These are phyloP conservation scores for Andrena camellia DNA, from an alignment of 2,888 invertebrate genomes.

Conservation along the genomic window DNA sequence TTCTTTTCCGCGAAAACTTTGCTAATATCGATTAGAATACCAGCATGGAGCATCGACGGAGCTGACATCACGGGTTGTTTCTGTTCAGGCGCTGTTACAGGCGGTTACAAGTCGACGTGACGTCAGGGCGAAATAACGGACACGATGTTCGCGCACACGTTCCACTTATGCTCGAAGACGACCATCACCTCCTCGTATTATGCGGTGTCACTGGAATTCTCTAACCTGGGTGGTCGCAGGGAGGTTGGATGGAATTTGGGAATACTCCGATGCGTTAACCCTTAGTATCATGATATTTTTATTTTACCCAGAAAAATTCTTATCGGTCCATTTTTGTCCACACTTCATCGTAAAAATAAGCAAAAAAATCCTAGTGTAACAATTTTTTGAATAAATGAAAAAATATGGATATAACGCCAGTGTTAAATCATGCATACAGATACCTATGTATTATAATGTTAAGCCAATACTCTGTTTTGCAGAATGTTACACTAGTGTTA, in stretches of 20 bases:
- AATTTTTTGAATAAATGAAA: too few relatives aligned
- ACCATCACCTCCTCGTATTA: conserved; percentile 41
- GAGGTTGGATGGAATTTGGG: background rate
- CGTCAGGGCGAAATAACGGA: conserved; percentile 79
- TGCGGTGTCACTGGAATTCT: conserved; percentile 33
- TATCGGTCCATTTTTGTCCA: too few relatives aligned
- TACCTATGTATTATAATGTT: too few relatives aligned
- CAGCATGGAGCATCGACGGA: conserved; percentile 48
- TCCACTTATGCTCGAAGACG: conserved; percentile 72
- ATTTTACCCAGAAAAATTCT: too few relatives aligned
- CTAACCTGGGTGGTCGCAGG: conserved; percentile 13
- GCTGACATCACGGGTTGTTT: conserved; percentile 66
- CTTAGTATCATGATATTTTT: too few relatives aligned
- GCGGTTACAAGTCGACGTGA: conserved; percentile 75
- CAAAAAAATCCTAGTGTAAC: too few relatives aligned
- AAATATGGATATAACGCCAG: too few relatives aligned
- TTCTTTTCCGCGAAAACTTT: background rate
- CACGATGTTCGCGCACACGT: conserved; percentile 75
- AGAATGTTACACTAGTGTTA: too few relatives aligned
- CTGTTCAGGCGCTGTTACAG: conserved; percentile 66
- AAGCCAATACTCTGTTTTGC: too few relatives aligned
- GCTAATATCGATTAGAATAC: conserved; percentile 50
- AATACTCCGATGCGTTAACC: background rate
- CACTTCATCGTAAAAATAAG: too few relatives aligned
- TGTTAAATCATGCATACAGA: too few relatives aligned